Base-by-base conservation (phyloP, 2,113 vertebrate species). In the Chloropsis cyanopogon region DNA sequence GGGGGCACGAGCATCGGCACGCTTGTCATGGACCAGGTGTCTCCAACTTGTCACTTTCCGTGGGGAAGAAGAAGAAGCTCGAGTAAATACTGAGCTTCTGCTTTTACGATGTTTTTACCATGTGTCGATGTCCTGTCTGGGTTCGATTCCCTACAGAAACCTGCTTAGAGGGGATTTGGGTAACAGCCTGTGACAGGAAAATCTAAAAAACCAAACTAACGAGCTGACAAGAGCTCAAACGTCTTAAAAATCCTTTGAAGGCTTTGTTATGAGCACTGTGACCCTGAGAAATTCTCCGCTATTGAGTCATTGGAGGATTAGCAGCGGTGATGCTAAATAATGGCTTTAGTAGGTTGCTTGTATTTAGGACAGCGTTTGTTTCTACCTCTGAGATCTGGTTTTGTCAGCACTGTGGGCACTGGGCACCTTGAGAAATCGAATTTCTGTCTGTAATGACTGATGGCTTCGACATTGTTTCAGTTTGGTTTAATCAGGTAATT, bases 201-300 rank as follows among this genome's bases (percentile, higher is more conserved):
- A 29, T 7, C 17, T 1, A 11, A 39, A 21, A 46, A 49, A 10
- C 0, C 19, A 14, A 29, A 7, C 7, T 12, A 50, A 1, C 10
- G 2, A 54, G 33, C 18, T 39, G 21, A 33, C 6, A 10, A 20
- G 25, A 46, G 29, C 12, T 76, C 31, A 14, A 1, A 60, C 13
- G 19, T 47, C 24, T 47, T 37, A 54, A 42, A 83, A 81, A 25
- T 39, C 11, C 12, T 28, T 26, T 19, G 52, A 65, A 56, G 1
- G 11, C 19, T 54, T 20, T 44, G 2, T 41, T 86, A 14, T 17
- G 61, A 77, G 37, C 16, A 6, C 9, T 37, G 1, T 5, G 29
- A 42, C 10, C 28, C 47, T 59, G 53, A 79, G 46, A 60, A 64
- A 22, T 53, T 59, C 26, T 63, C 46, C 14, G 21, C 60, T 90